Evolutionary conservation across 2,797 vertebrate genomes (phyloP).

Genomic region (Rousettus madagascariensis): DNA sequence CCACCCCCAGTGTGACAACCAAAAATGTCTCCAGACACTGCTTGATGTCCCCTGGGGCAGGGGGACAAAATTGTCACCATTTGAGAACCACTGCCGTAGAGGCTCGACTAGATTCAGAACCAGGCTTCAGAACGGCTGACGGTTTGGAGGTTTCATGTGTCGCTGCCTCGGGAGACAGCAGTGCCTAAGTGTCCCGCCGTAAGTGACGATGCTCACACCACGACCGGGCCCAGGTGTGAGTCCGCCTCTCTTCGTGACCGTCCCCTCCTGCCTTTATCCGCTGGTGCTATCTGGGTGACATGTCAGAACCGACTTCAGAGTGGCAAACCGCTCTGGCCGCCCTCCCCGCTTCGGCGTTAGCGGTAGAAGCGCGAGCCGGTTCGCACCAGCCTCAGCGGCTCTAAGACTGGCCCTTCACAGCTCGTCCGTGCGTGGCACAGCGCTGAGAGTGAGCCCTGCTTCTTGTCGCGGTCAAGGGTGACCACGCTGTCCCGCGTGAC

Average conservation of each 20-base stretch:
- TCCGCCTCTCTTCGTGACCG: neutral
- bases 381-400: neutral
- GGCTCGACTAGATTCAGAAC: accelerated
- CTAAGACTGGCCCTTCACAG: neutral
- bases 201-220: accelerated
- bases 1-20: neutral
- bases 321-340: neutral
- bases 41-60: too few relatives aligned
- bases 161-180: accelerated
- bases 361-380: neutral
- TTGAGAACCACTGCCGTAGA: neutral
- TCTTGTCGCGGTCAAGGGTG: neutral
- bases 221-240: neutral
- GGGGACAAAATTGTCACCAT: too few relatives aligned
- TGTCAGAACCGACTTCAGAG: neutral
- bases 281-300: neutral
- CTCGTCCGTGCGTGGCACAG: neutral
- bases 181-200: neutral
- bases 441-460: neutral
- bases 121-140: neutral
- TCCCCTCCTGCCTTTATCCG: neutral
- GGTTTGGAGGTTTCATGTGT: accelerated
- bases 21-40: neutral
- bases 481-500: accelerated
- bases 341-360: neutral